Evolutionary conservation across 2,113 vertebrate species (phyloP).

Genomic region (Pelmatolapia mariae): DNA sequence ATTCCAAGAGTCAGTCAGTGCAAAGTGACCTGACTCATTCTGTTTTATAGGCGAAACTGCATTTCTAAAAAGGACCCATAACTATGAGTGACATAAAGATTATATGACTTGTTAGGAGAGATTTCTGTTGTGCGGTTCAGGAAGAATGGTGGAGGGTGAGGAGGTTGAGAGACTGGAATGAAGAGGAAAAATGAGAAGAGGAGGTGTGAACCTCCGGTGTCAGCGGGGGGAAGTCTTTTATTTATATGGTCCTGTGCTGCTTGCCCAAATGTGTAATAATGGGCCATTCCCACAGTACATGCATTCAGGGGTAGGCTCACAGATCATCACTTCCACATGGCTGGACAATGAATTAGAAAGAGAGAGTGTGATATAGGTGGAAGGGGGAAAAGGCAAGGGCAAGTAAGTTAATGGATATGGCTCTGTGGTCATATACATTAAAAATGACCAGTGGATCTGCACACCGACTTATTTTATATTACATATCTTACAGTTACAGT

Average conservation of each 20-base stretch:
- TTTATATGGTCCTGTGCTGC: slow-evolving; percentile 51
- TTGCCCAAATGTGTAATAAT: slow-evolving; percentile 66
- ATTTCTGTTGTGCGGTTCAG: neutral
- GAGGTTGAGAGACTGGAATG: neutral
- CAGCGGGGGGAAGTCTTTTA: slow-evolving; percentile 58
- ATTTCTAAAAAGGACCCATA: neutral
- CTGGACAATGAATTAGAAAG: slow-evolving; percentile 58
- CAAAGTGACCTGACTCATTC: neutral
- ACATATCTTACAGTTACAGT: neutral
- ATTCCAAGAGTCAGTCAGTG: neutral
- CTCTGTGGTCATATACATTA: neutral
- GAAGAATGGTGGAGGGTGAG: neutral
- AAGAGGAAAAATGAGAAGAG: neutral
- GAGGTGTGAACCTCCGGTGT: neutral
- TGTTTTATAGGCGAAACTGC: neutral
- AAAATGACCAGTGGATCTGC: neutral
- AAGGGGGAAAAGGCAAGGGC: neutral
- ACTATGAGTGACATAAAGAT: neutral
- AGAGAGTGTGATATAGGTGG: slow-evolving; percentile 4
- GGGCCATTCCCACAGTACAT: slow-evolving; percentile 56
- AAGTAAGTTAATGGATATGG: neutral
- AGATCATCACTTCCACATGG: slow-evolving; percentile 66
- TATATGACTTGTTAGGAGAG: neutral
- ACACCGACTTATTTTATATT: neutral
- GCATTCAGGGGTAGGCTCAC: slow-evolving; percentile 76